Base-by-base conservation (phyloP, 2,797 vertebrate genomes). In the Chelidonichthys spinosus region DNA sequence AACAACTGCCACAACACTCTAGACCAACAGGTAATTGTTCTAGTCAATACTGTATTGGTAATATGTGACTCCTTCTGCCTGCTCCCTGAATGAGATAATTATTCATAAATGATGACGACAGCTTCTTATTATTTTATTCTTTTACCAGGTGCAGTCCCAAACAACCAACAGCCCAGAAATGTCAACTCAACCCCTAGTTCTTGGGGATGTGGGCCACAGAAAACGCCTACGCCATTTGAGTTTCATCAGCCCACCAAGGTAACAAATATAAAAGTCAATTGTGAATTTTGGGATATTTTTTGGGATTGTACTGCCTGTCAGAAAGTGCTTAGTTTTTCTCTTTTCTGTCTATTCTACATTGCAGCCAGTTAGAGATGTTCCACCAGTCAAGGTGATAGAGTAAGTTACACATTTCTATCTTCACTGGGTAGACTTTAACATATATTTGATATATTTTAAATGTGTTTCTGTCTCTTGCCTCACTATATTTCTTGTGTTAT, bases 381-480 rank as follows among this genome's bases (percentile, higher is more conserved):
- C 94, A 39, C 61, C 72, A 61, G 94, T 95, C 81, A 94, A 83
- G 63, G 65, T 88, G 18, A 93, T 95, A 2, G 91, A 95, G 95
- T 95, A 80, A 95, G 95, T 94, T 40, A 40, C 18, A 17, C 49
- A 42, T 47, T 59, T 50, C 4, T 44, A 0, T 67, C 14, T 36
- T 62, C 9, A 4, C 7, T 54, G 11, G 2, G 44, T 49, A 15
- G 9, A 47, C 4, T 15, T 5, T n/a, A 0, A 4, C 3, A 52
- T 18, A 9, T 13, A 5, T 55, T 42, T 55, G 0, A 18, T 35
- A 1, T n/a, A 4, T 63, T 50, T 33, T 7, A 47, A 43, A 44
- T 43, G 0, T 7, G 6, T 7, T 43, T 63, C 2, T 53, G 5
- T 32, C 11, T 69, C 33, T 63, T 50, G 25, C 49, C 6, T 7